These are phyloP conservation scores for Beaufortia kweichowensis DNA, from an alignment of 2,113 vertebrate species.

Conservation along the genomic window DNA sequence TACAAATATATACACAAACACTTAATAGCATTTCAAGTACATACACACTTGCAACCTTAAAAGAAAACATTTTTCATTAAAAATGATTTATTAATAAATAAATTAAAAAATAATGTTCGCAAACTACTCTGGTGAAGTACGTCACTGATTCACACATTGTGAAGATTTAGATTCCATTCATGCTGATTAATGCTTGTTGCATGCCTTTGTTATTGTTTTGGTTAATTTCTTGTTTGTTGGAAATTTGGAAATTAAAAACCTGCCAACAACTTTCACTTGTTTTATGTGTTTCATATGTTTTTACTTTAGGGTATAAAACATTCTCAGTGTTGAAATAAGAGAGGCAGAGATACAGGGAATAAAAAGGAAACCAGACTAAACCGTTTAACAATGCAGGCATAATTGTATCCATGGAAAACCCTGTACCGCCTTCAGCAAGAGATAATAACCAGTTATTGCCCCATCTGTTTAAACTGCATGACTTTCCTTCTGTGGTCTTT, in stretches of 20 bases:
- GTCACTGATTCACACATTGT: background rate
- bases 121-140: too few relatives aligned
- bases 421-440: slow-evolving; percentile 60
- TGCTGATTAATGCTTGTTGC: too few relatives aligned
- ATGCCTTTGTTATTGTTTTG: slow-evolving; percentile 7
- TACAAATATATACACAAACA: too few relatives aligned
- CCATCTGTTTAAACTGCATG: slow-evolving; percentile 38
- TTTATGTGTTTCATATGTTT: background rate
- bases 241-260: background rate
- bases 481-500: slow-evolving; percentile 8
- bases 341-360: background rate
- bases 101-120: too few relatives aligned
- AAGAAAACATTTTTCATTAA: too few relatives aligned
- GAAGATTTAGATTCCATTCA: background rate
- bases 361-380: slow-evolving; percentile 12
- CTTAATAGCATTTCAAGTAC: too few relatives aligned
- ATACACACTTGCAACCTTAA: too few relatives aligned
- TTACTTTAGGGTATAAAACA: background rate
- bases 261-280: background rate
- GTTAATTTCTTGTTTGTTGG: background rate
- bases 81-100: too few relatives aligned
- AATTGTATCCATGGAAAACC: slow-evolving; percentile 51
- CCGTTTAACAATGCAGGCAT: slow-evolving; percentile 16
- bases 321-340: background rate
- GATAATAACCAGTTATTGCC: slow-evolving; percentile 60